Conservation (phyloP, 2,797 vertebrate genomes). For the Etheostoma nigrum region DNA sequence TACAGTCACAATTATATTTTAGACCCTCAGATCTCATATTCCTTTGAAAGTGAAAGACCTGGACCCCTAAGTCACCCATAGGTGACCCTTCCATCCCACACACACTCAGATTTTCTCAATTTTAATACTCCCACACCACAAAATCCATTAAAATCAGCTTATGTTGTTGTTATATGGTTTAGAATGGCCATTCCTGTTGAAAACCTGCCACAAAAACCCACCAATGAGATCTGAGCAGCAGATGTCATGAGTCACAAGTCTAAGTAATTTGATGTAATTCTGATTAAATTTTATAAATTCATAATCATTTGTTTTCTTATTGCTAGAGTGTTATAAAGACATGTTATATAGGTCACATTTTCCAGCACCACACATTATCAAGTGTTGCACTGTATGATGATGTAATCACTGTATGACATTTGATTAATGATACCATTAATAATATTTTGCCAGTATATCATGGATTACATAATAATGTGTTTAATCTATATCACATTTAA, state of each 20-base stretch:
- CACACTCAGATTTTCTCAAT: slow-evolving; percentile 14
- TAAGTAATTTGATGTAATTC: background rate
- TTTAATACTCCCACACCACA: slow-evolving; percentile 21
- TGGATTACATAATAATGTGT: background rate
- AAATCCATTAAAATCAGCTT: slow-evolving; percentile 16
- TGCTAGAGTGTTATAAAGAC: slow-evolving; percentile 1
- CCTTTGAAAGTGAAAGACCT: slow-evolving; percentile 19
- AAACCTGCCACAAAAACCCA: slow-evolving; percentile 13
- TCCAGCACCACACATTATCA: no score
- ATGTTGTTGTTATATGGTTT: background rate
- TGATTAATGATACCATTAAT: background rate
- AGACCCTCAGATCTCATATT: background rate
- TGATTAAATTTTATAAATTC: background rate
- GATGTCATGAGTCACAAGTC: background rate
- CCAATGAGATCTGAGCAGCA: background rate
- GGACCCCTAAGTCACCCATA: slow-evolving; percentile 1
- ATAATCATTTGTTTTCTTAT: background rate
- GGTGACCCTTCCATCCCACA: slow-evolving; percentile 15
- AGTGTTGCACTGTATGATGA: no score
- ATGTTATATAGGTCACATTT: background rate
- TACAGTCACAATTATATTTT: background rate
- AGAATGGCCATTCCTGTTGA: background rate
- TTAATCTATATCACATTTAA: slow-evolving; percentile 15
- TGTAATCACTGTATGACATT: no score
- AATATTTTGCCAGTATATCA: slow-evolving; percentile 2